Base-by-base conservation (phyloP, 2,113 vertebrate genomes). In the Grammomys surdaster region DNA sequence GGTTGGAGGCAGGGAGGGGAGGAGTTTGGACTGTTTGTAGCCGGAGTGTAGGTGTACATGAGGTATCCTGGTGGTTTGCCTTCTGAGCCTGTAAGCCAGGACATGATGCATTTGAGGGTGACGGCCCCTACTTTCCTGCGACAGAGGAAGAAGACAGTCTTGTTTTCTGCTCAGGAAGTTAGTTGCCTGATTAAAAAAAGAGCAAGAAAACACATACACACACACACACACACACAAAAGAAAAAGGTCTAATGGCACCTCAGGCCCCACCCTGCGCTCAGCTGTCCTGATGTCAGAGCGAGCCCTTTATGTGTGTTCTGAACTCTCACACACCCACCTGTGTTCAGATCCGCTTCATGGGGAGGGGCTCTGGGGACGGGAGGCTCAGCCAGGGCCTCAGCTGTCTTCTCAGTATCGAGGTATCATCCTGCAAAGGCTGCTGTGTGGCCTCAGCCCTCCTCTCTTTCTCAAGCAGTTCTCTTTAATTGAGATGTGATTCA, bases 111-210 rank as follows among this genome's bases (percentile, higher is more conserved):
- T 65, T 84, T 7, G 40, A 51, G 28, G 46, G 63, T 28, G 24
- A 24, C 19, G 1, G 81, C 73, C 16, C 67, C 5, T 1, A 33
- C 54, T 89, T 95, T 96, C 95, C 95, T 88, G 86, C 80, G 88
- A 33, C 63, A 19, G 81, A 77, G 72, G 86, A 56, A 73, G 93
- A 17, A 78, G 93, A 17, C 40, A 8, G 67, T 75, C 43, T 22
- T 86, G 93, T 95, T 96, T 88, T 94, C 69, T 90, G 81, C 82
- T 89, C 97, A 97, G 96, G 97, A 97, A 98, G 72, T 89, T 69
- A 17, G 86, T 96, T 96, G 92, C 92, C 95, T 95, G 92, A 88
- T 92, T 73, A 67, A 70, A 72, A 72, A 17, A 20, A 58, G 5
- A 58, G 16, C 58, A 65, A 28, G 3, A 28, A 11, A 33, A 69